Conservation (phyloP, 2,113 vertebrate species). For the Caranx ignobilis region DNA sequence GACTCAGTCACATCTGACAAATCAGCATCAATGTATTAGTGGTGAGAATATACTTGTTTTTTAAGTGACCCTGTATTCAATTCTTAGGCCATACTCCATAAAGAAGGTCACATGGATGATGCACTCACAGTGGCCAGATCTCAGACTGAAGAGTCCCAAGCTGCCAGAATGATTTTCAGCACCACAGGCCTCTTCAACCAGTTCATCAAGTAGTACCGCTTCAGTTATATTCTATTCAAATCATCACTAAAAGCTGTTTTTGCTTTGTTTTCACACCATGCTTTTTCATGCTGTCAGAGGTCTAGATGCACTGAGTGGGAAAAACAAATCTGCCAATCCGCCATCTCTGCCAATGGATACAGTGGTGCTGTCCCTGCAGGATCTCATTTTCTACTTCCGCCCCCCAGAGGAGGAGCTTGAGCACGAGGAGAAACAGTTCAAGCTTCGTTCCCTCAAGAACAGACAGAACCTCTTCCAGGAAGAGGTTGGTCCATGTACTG, state of each 20-base stretch:
- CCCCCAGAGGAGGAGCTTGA: slow-evolving; percentile 92
- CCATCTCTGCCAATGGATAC: slow-evolving; percentile 88
- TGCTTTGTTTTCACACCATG: background rate
- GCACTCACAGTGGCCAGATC: slow-evolving; percentile 91
- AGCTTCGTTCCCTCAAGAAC: slow-evolving; percentile 92
- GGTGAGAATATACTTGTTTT: background rate
- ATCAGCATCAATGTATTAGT: background rate
- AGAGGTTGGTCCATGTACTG: slow-evolving; percentile 82
- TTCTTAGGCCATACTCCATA: slow-evolving; percentile 91
- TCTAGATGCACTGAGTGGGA: slow-evolving; percentile 90
- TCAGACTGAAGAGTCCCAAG: slow-evolving; percentile 92
- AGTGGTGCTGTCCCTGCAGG: slow-evolving; percentile 91
- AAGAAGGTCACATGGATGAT: slow-evolving; percentile 96
- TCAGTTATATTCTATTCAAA: background rate
- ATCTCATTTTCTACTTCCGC: slow-evolving; percentile 93
- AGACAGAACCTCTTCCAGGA: slow-evolving; percentile 95
- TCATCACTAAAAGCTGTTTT: background rate
- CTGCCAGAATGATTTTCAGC: slow-evolving; percentile 93
- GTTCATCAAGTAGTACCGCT: slow-evolving; percentile 89
- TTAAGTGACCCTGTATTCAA: slow-evolving; percentile 21
- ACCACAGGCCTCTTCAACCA: slow-evolving; percentile 91
- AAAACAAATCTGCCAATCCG: slow-evolving; percentile 84
- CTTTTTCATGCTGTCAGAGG: slow-evolving; percentile 78
- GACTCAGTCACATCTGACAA: background rate
- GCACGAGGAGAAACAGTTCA: slow-evolving; percentile 93